A percentile compares a stretch with the other conserved stretches of the same genome.
Conservation (phyloP, 2,888 invertebrate genomes). For the Campoplex nolae region DNA sequence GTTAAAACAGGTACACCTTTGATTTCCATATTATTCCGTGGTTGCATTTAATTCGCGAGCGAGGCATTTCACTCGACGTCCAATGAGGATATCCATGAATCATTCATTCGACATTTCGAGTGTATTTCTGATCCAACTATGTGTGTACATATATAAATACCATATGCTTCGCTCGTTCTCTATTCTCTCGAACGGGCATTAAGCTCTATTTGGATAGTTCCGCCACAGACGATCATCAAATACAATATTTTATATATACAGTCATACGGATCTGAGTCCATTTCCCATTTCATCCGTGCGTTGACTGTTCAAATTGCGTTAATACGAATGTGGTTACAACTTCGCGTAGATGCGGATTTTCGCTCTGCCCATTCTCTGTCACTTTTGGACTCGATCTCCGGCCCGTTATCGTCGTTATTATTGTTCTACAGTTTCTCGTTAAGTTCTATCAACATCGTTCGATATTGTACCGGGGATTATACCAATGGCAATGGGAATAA, state of each 20-base stretch:
- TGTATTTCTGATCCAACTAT: slow-evolving; percentile 33
- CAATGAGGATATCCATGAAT: slow-evolving; percentile 57
- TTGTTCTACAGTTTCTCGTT: slow-evolving; percentile 20
- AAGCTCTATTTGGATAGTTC: slow-evolving; percentile 57
- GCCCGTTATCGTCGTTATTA: slow-evolving; percentile 39
- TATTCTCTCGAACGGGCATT: slow-evolving; percentile 27
- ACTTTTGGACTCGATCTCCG: slow-evolving; percentile 49
- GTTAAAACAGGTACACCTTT: slow-evolving; percentile 62
- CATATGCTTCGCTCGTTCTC: slow-evolving; percentile 1
- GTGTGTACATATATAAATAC: slow-evolving; percentile 5
- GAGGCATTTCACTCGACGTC: slow-evolving; percentile 56
- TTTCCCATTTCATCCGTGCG: slow-evolving; percentile 44
- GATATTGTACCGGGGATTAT: not conserved
- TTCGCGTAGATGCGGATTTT: not conserved
- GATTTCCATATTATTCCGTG: slow-evolving; percentile 60
- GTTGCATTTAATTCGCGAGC: slow-evolving; percentile 63
- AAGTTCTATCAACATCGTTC: slow-evolving; percentile 18
- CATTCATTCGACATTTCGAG: slow-evolving; percentile 64
- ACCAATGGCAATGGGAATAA: not conserved
- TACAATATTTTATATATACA: slow-evolving; percentile 44
- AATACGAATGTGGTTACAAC: slow-evolving; percentile 45
- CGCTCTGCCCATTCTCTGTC: slow-evolving; percentile 7
- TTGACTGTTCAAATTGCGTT: slow-evolving; percentile 48
- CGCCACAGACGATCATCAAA: slow-evolving; percentile 53
- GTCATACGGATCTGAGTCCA: slow-evolving; percentile 21